A percentile compares a stretch with the other conserved stretches of the same genome.
These are phyloP conservation scores for Mimumesa dahlbomi DNA, from an alignment of 2,888 invertebrate species.

Conservation along the genomic window DNA sequence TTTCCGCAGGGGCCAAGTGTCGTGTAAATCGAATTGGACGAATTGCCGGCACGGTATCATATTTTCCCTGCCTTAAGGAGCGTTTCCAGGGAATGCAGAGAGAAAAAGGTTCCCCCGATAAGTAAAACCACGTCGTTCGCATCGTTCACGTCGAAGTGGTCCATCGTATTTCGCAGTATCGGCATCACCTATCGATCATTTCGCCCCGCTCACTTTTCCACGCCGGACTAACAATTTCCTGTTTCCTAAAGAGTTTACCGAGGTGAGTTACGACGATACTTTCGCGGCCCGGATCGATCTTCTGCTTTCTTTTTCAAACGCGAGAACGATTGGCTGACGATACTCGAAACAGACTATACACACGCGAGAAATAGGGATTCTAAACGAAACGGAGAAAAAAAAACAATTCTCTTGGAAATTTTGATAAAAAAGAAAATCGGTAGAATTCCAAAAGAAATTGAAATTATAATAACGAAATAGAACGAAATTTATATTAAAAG, in stretches of 20 bases:
- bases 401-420: too few relatives aligned
- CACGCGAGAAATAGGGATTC: too few relatives aligned
- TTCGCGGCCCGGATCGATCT: slow-evolving; percentile 74
- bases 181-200: slow-evolving; percentile 74
- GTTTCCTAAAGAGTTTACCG: slow-evolving; percentile 78
- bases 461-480: too few relatives aligned
- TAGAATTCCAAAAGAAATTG: too few relatives aligned
- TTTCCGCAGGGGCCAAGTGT: too few relatives aligned
- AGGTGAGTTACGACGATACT: slow-evolving; percentile 78
- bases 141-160: slow-evolving; percentile 33
- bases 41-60: too few relatives aligned
- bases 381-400: too few relatives aligned
- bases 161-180: slow-evolving; percentile 54
- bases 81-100: neutral
- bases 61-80: neutral
- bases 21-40: too few relatives aligned
- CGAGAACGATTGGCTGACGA: too few relatives aligned
- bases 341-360: too few relatives aligned
- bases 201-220: slow-evolving; percentile 67
- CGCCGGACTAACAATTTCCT: slow-evolving; percentile 78
- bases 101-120: slow-evolving; percentile 16
- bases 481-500: too few relatives aligned
- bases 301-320: slow-evolving; percentile 67
- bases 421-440: too few relatives aligned
- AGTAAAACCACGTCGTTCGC: slow-evolving; percentile 44